These are phyloP conservation scores for Brachyrhaphis roseni DNA, from an alignment of 2,797 vertebrate genomes.

Conservation along the genomic window DNA sequence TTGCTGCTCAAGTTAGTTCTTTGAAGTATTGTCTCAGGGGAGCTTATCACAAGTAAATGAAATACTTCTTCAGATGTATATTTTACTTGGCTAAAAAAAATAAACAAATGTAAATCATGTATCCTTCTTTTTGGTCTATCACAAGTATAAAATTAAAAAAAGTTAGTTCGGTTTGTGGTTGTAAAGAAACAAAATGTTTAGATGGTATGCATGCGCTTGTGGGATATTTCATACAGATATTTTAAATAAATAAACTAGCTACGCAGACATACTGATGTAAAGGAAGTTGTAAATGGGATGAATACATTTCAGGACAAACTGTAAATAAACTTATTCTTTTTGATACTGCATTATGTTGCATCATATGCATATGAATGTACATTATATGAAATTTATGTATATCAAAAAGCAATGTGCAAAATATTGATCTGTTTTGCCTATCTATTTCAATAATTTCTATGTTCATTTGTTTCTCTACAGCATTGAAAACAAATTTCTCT, in stretches of 20 bases:
- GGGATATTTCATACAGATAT: neutral
- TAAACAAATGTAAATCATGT: neutral
- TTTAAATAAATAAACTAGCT: neutral
- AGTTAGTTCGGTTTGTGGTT: neutral
- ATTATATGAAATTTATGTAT: neutral
- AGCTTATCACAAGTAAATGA: neutral
- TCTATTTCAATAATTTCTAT: neutral
- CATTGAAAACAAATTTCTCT: neutral
- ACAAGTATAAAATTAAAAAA: neutral
- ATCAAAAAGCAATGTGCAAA: too few relatives aligned
- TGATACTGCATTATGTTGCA: neutral
- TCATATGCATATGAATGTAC: neutral
- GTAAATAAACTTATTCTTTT: neutral
- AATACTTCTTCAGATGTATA: neutral
- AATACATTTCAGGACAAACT: neutral
- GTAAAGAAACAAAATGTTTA: neutral
- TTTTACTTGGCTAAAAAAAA: neutral
- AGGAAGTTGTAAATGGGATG: neutral
- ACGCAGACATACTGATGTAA: neutral
- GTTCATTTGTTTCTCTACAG: neutral
- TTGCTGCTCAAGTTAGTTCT: neutral
- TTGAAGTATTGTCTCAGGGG: neutral
- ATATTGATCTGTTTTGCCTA: neutral
- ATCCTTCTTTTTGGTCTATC: neutral
- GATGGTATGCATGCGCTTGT: neutral